These are phyloP conservation scores for Hepsetus odoe DNA, from an alignment of 2,113 vertebrate genomes.

Conservation along the genomic window DNA sequence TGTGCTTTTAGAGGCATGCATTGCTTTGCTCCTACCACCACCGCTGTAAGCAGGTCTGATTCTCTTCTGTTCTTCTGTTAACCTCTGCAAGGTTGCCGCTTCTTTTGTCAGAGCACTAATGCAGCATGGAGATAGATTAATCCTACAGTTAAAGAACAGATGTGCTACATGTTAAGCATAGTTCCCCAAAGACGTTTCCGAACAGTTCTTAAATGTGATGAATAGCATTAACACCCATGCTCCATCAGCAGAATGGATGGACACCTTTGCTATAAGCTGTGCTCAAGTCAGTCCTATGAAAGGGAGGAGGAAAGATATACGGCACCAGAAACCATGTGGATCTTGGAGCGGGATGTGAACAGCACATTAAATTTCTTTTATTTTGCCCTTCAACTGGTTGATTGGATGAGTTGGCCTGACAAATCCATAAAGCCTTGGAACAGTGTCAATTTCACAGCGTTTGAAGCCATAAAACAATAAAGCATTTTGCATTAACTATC, in stretches of 20 bases:
- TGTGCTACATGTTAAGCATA: not conserved
- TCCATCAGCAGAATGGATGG: not conserved
- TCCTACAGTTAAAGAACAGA: slow-evolving; percentile 4
- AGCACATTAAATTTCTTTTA: not conserved
- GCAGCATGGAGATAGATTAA: not conserved
- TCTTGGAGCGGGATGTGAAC: not conserved
- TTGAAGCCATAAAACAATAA: not conserved
- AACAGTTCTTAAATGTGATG: not conserved
- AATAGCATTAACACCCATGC: not conserved
- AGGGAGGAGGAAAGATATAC: not conserved
- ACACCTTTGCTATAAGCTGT: slow-evolving; percentile 1
- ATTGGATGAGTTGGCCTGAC: not conserved
- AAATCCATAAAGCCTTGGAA: not conserved
- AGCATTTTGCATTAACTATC: not conserved
- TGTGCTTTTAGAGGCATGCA: too few relatives aligned
- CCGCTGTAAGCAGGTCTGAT: too few relatives aligned
- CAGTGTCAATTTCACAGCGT: not conserved
- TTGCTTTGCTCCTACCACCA: too few relatives aligned
- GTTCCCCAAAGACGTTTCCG: not conserved
- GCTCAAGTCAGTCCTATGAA: not conserved
- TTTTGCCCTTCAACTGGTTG: not conserved
- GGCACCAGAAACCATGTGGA: not conserved
- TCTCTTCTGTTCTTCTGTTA: too few relatives aligned
- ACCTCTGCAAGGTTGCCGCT: slow-evolving; percentile 11
- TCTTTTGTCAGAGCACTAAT: slow-evolving; percentile 1